These are phyloP conservation scores for Nautilus pompilius DNA, from an alignment of 1,140 invertebrate genomes.

Conservation along the genomic window DNA sequence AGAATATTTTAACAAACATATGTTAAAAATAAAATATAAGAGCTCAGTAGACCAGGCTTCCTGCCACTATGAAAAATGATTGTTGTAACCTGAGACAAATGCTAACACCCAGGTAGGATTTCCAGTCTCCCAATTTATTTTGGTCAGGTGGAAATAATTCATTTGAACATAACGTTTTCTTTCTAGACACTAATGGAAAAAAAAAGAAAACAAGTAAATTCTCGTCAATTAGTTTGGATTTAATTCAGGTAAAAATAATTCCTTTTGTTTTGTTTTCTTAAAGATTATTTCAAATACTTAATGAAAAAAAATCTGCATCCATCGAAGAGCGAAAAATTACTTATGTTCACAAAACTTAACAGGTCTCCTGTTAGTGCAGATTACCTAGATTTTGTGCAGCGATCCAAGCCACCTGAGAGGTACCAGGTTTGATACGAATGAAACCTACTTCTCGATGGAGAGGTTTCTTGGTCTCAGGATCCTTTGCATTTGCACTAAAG, in stretches of 20 bases:
- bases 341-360: not conserved
- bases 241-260: not conserved
- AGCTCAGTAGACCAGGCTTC: too few relatives aligned
- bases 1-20: too few relatives aligned
- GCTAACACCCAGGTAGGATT: too few relatives aligned
- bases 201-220: not conserved
- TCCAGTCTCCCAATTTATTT: too few relatives aligned
- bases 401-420: constrained; percentile 61
- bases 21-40: too few relatives aligned
- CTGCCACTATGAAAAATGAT: too few relatives aligned
- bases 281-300: not conserved
- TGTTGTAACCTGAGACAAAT: too few relatives aligned
- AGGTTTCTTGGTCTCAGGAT: constrained; percentile 60
- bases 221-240: not conserved
- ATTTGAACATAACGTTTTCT: too few relatives aligned
- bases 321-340: not conserved
- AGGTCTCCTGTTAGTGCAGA: not conserved
- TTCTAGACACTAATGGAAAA: not conserved
- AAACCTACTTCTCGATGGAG: constrained; percentile 69
- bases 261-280: not conserved
- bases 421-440: constrained; percentile 62
- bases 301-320: not conserved
- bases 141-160: too few relatives aligned
- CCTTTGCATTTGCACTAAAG: constrained; percentile 60
- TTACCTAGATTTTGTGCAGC: constrained; percentile 64